Conservation (phyloP, 2,888 invertebrate genomes). For the Andrena bicolor region DNA sequence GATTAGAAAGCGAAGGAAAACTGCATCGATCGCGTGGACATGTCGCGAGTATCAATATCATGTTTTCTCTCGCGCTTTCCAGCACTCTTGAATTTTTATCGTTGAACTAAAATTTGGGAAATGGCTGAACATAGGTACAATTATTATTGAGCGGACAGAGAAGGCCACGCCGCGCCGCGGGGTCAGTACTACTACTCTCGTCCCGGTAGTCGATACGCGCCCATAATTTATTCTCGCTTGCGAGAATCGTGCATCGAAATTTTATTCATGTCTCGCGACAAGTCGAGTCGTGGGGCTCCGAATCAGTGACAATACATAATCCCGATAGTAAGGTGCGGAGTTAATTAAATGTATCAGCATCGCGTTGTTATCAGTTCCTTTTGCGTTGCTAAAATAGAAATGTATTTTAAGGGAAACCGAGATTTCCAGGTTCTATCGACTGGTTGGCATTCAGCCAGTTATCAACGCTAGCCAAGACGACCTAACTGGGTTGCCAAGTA, state of each 20-base stretch:
- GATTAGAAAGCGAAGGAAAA: neutral
- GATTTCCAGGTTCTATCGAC: conserved; percentile 34
- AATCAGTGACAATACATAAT: neutral
- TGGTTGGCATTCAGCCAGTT: conserved; percentile 43
- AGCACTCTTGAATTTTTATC: neutral
- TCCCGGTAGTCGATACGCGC: too few relatives aligned
- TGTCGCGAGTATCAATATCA: neutral
- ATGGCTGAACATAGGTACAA: conserved; percentile 3
- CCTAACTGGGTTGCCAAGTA: conserved; percentile 12
- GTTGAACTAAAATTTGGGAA: conserved; percentile 19
- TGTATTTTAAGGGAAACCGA: conserved; percentile 56
- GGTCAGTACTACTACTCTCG: too few relatives aligned
- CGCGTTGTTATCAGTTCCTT: conserved; percentile 25
- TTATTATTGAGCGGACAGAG: neutral
- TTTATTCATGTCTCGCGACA: neutral
- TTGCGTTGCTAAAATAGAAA: conserved; percentile 42
- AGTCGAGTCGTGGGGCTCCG: neutral
- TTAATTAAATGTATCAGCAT: neutral
- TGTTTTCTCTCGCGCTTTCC: neutral
- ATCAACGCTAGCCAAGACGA: conserved; percentile 11
- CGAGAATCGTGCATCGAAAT: neutral
- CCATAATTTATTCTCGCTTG: neutral
- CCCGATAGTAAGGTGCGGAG: neutral
- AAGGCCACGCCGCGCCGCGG: neutral
- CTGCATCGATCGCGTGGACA: neutral